Conservation (phyloP, 1,140 invertebrate species). For the Ceratoteleas bidentatus region DNA sequence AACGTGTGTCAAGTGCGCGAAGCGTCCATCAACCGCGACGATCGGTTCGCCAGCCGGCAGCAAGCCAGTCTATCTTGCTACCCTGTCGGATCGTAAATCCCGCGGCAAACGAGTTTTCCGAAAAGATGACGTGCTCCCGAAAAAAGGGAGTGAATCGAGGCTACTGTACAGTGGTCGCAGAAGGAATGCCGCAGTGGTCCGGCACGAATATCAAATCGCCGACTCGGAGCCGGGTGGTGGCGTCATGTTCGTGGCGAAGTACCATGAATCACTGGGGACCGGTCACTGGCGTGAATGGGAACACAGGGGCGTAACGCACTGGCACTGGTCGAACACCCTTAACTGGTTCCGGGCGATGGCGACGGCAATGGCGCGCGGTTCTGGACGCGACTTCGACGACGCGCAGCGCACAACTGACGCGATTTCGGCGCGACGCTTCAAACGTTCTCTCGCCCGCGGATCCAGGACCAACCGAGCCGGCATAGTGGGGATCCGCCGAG, state of each 20-base stretch:
- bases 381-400: constrained; percentile 33
- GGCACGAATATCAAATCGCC: constrained; percentile 33
- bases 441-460: constrained; percentile 26
- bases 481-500: constrained; percentile 48
- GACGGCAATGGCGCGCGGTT: neutral
- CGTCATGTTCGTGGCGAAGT: constrained; percentile 20
- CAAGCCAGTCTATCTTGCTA: neutral
- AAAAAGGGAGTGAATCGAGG: neutral
- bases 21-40: neutral
- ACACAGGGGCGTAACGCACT: constrained; percentile 40
- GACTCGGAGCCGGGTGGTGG: constrained; percentile 14
- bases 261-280: constrained; percentile 38
- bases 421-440: constrained; percentile 54
- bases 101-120: constrained; percentile 6
- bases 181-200: constrained; percentile 42
- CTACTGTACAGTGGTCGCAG: constrained; percentile 27
- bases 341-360: neutral
- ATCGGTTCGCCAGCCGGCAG: neutral
- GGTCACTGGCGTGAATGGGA: constrained; percentile 13
- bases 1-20: neutral
- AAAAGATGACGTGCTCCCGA: neutral
- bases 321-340: constrained; percentile 40
- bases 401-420: constrained; percentile 54
- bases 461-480: constrained; percentile 45
- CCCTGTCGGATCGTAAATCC: neutral